Base-by-base conservation (phyloP, 92 coral and sea anemone genomes). In the Palythoa grandis region DNA sequence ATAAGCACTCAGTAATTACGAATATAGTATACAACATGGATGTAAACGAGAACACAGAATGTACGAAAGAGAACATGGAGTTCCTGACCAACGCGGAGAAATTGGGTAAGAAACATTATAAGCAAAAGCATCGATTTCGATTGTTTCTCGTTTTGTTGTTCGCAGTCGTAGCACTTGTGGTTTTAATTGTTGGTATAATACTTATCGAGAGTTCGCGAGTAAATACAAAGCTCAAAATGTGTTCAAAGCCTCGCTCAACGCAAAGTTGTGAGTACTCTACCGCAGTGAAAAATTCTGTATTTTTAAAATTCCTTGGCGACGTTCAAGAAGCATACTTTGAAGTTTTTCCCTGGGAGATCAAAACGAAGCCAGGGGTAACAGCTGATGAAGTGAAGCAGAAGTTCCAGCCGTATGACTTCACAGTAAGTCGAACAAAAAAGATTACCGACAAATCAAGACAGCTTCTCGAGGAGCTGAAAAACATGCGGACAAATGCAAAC, bases 61-160 rank as follows among this genome's bases (percentile, higher is more conserved):
- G 19, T 23, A 67, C 66, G 85, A 80, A 48, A 24, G 72, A 61
- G 15, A 80, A 80, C n/a, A 56, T 80, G 14, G 85, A 70, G 11
- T 80, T 80, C 66, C 74, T 80, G 7, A 66, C 85, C 58, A 52
- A 66, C 48, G 74, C 85, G 3, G 85, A 80, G 74, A 80, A 80
- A 80, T 66, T 80, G 73, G 85, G 74, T 5, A 70, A n/a, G 11
- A 80, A 66, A 37, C 85, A 80, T 48, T 47, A 23, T 48, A 25
- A 65, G 22, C 39, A 48, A 47, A 80, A 80, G 66, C 74, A 58
- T 52, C 72, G 74, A 66, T 40, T 23, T 22, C 85, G 56, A 11
- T 16, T 80, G 40, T 24, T 80, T 43, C 23, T 80, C 13, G 56
- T 48, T 37, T 24, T 66, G 48, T 80, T 80, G 66, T 58, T 80